Evolutionary conservation across 2,797 vertebrate genomes (phyloP).

Genomic region (Pangasius larnaudii): DNA sequence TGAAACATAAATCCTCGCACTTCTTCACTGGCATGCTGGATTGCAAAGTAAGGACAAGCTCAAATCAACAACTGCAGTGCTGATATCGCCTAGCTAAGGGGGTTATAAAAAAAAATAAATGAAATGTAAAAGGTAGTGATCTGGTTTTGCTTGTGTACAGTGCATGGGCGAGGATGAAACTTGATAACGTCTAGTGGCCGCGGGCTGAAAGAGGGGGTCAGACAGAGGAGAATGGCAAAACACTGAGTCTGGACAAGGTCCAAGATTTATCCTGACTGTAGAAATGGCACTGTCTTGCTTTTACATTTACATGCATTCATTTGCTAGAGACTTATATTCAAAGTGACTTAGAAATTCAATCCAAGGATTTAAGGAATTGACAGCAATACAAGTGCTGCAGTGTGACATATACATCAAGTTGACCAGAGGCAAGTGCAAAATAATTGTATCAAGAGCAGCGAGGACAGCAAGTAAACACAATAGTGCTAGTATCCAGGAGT

Average conservation of each 20-base stretch:
- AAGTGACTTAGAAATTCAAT: background rate
- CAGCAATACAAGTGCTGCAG: background rate
- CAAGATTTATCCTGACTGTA: slow-evolving; percentile 2
- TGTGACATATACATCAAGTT: background rate
- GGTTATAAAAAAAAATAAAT: slow-evolving; percentile 11
- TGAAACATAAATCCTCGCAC: slow-evolving; percentile 26
- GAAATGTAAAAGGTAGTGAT: slow-evolving; percentile 22
- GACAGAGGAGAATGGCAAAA: slow-evolving; percentile 26
- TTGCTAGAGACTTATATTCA: background rate
- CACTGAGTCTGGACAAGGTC: background rate
- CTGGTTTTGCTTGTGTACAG: slow-evolving; percentile 10
- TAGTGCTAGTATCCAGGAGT: background rate
- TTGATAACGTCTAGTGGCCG: slow-evolving; percentile 31
- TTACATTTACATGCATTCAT: background rate
- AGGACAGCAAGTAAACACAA: background rate
- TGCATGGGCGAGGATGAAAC: background rate
- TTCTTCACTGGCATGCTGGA: slow-evolving; percentile 18
- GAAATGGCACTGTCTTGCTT: background rate
- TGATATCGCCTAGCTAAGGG: background rate
- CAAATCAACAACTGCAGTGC: slow-evolving; percentile 36
- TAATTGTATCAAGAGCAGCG: background rate
- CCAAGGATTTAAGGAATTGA: background rate
- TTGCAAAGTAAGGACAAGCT: slow-evolving; percentile 22
- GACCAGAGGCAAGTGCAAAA: background rate
- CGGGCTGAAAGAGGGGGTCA: slow-evolving; percentile 37